These are phyloP conservation scores for Drosophila helvetica DNA, from an alignment of 2,888 invertebrate genomes.

Conservation along the genomic window DNA sequence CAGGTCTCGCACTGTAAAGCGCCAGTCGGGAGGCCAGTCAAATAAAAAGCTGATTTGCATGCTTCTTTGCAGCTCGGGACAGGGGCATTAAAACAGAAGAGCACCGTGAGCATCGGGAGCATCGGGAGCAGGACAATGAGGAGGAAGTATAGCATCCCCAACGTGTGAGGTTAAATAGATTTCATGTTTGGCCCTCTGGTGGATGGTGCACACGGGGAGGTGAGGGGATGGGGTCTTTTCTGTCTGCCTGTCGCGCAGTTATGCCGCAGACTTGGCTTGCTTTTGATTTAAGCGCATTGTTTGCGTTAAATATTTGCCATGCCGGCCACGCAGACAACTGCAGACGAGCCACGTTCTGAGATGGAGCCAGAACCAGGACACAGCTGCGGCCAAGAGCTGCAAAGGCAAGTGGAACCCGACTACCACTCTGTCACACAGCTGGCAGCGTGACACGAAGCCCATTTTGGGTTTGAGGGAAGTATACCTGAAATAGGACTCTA, in stretches of 20 bases:
- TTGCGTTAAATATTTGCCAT: conserved; percentile 77
- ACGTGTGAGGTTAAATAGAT: conserved; percentile 65
- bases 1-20: conserved; percentile 13
- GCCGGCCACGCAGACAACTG: conserved; percentile 75
- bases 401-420: conserved; percentile 10
- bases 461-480: not conserved
- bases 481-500: not conserved
- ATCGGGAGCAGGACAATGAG: conserved; percentile 6
- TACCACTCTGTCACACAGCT: conserved; percentile 13
- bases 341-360: conserved; percentile 57
- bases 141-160: conserved; percentile 54
- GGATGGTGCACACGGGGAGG: not conserved
- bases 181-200: conserved; percentile 22
- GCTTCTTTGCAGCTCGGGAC: conserved; percentile 23
- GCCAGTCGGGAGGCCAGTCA: conserved; percentile 63
- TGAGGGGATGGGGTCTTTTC: not conserved
- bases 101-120: conserved; percentile 25
- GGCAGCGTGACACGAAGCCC: conserved; percentile 15
- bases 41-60: conserved; percentile 69
- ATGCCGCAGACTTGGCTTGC: conserved; percentile 72
- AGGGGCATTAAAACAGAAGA: conserved; percentile 43
- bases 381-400: conserved; percentile 66
- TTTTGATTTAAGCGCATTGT: conserved; percentile 79
- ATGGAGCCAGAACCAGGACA: conserved; percentile 33
- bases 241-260: conserved; percentile 59